Base-by-base conservation (phyloP, 2,888 invertebrate species). In the Horisme vitalbata region DNA sequence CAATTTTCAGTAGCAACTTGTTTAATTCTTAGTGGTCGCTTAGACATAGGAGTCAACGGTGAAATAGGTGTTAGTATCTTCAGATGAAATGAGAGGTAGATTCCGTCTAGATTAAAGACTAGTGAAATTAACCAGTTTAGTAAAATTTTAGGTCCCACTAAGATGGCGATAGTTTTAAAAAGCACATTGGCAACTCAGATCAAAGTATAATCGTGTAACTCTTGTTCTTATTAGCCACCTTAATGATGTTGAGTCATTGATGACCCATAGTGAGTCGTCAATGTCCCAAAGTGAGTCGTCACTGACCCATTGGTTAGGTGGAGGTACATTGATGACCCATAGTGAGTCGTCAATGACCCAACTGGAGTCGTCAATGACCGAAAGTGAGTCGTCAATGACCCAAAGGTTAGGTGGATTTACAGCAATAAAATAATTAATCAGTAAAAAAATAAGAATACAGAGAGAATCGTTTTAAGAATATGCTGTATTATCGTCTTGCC, bases 111-210 rank as follows among this genome's bases (percentile, higher is more conserved):
- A 76, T 65, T 83, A 78, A 81, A 75, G 63, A 72, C 69, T 83
- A 86, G 85, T 75, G 69, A 79, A 80, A 79, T 79, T 78, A 78
- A 79, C 62, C 75, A 72, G 71, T 77, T 76, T 83, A 83, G 83
- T 69, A 63, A 79, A 81, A 75, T 71, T 65, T 32, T 72, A 78
- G 79, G 75, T 79, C 82, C 79, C 77, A 70, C 72, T 52, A 44
- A 35, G 41, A 62, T 79, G 73, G 77, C 57, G 61, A 68, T 75
- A 75, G 72, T 63, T 61, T 41, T 70, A 23, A 60, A 58, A 49
- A 74, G 71, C 46, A 49, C 49, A 47, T 47, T 45, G 54, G 43
- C 45, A 54, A 52, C 52, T 44, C 37, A 37, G 13, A 28, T 24
- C 23, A 31, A 13, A 20, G 9, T 12, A 10, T n/a, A n/a, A 4